Evolutionary conservation across 2,113 vertebrate species (phyloP), one percentile per base, ranked within the genome.

Genomic region (Nothoprocta pentlandii): DNA sequence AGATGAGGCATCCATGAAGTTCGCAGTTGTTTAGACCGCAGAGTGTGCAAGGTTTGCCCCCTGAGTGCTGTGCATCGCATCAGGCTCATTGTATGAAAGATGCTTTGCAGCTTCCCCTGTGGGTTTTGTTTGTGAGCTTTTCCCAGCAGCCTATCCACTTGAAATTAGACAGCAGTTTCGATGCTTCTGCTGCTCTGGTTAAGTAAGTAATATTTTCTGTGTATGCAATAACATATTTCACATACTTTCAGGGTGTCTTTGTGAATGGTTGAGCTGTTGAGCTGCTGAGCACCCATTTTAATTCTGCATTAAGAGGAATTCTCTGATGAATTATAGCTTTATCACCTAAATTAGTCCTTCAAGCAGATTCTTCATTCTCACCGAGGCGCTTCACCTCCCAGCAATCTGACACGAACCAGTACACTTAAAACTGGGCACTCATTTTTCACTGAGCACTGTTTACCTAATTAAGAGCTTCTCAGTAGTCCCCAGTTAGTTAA

Each of bases 381-480:
- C 89, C 64, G 34, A 0, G 58, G 85, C 63, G 56, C 53, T 66
- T 88, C 83, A 19, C 92, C 80, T 93, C 83, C 87, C n/a, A 59
- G 89, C 86, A 92, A 80, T 71, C 94, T 97, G 97, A 97, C 97
- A 97, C 51, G 28, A 54, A 85, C 82, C 17, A 32, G 92, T 85
- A 36, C 4, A 53, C 94, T 85, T 84, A 85, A 95, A 91, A 83
- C 89, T 6, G 20, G 96, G 95, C 92, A 17, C 92, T 87, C 91
- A 47, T 66, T 81, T 69, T 96, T 93, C 95, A 6, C 87, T 30
- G 30, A 96, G 85, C 94, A 19, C 13, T 97, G 97, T 98, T 98
- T 97, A 96, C 96, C 97, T 98, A 97, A 98, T 98, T 98, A 98
- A 98, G 97, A 98, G 97, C 97, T 96, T 86, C 97, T 96, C 92